A percentile compares a stretch with the other conserved stretches of the same genome.
Conservation (phyloP, 2,888 invertebrate genomes). For the Tricholauxania praeusta region DNA sequence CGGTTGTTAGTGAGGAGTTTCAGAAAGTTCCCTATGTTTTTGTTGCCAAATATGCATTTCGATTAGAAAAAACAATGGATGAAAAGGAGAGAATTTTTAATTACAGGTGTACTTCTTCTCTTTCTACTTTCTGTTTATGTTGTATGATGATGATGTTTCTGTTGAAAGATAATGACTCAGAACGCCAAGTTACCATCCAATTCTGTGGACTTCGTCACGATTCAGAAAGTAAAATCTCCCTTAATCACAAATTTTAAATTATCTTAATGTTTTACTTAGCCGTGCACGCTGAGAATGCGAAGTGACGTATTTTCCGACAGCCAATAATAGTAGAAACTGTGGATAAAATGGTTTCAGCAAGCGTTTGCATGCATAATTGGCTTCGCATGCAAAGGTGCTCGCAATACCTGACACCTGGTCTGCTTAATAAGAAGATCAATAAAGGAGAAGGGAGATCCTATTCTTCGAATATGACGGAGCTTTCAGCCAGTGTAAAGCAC, state of each 20-base stretch:
- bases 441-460: neutral
- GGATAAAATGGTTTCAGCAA: neutral
- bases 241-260: neutral
- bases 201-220: neutral
- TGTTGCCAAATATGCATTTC: constrained; percentile 1
- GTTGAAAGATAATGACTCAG: neutral
- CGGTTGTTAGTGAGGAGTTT: neutral
- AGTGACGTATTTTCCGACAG: neutral
- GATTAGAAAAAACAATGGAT: neutral
- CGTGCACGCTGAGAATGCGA: neutral
- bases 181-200: no score
- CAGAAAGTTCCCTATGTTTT: no score
- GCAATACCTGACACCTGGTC: neutral
- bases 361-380: constrained; percentile 5
- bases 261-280: neutral
- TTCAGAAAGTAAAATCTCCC: neutral
- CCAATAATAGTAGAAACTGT: no score
- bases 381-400: constrained; percentile 12
- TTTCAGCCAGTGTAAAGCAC: neutral
- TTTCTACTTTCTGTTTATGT: neutral
- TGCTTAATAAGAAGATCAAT: neutral
- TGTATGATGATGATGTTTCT: no score
- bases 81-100: no score
- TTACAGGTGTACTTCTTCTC: no score
- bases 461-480: neutral